Evolutionary conservation across 2,888 invertebrate genomes (phyloP), one percentile per base, ranked within the genome.

Genomic region (Scaptomyza tumidula): DNA sequence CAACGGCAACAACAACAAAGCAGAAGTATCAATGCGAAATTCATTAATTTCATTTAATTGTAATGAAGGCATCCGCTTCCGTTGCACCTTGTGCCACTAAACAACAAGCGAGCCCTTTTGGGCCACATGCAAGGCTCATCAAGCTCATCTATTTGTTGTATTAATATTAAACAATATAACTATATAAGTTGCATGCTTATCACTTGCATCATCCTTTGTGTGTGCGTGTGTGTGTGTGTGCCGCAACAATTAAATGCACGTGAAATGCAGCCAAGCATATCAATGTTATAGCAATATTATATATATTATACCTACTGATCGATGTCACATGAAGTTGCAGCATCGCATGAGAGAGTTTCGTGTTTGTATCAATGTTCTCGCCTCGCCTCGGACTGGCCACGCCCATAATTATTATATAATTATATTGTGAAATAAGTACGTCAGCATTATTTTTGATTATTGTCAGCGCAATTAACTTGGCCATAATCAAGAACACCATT

Each of bases 371-470:
- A 69, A 66, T 46, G 50, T 53, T 53, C 45, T 44, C 41, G 31
- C 19, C 46, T 24, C 19, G 19, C 19, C 19, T 19, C 19, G 3
- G 24, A 4, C 24, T 50, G 43, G 16, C 50, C 68, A 68, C 69
- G 73, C 76, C 72, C 69, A 71, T 83, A 88, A 89, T 86, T 79
- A 75, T 82, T 75, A 84, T 68, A 86, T 88, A 88, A 88, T 84
- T 82, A 75, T 77, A 73, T 60, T 67, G 61, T 76, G 71, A 65
- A 70, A 64, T 80, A 78, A 62, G 45, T 75, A 59, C 61, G 35
- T 44, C 14, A 55, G 9, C 14, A 19, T 19, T n/a, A 44, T 66
- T 78, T 62, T 31, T 33, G 37, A 50, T 55, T 52, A 58, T 56
- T 66, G 53, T 46, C 61, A 33, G 31, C 31, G 71, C 71, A 79